These are phyloP conservation scores for Ephialtes manifestator DNA, from an alignment of 2,888 invertebrate genomes.

Conservation along the genomic window DNA sequence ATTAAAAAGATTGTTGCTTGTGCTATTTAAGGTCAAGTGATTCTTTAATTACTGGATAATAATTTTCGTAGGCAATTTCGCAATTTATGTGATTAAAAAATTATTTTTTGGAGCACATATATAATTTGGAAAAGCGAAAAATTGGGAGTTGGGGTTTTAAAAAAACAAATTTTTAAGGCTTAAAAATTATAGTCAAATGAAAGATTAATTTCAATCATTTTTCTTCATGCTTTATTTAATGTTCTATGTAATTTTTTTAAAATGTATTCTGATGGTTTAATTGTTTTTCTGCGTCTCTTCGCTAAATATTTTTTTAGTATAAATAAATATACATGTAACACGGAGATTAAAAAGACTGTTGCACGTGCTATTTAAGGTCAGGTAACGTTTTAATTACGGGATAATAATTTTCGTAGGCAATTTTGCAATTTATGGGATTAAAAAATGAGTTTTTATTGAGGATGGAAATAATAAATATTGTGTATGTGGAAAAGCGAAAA, in stretches of 20 bases:
- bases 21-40: background rate
- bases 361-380: background rate
- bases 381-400: background rate
- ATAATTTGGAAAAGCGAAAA: too few relatives aligned
- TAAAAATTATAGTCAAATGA: too few relatives aligned
- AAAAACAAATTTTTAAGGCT: too few relatives aligned
- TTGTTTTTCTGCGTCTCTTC: background rate
- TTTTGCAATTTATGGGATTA: background rate
- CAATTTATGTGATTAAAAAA: background rate
- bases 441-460: background rate
- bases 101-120: too few relatives aligned
- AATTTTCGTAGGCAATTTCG: background rate
- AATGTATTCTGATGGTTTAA: background rate
- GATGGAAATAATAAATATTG: too few relatives aligned
- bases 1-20: background rate
- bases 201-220: background rate
- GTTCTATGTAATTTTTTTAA: background rate
- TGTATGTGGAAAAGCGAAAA: too few relatives aligned
- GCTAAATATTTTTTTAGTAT: background rate
- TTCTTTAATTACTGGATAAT: background rate
- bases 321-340: background rate
- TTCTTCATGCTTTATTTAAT: background rate
- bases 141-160: too few relatives aligned
- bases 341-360: background rate
- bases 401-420: background rate